Evolutionary conservation across 2,888 invertebrate genomes (phyloP).

Genomic region (Thysanoteuthis rhombus): DNA sequence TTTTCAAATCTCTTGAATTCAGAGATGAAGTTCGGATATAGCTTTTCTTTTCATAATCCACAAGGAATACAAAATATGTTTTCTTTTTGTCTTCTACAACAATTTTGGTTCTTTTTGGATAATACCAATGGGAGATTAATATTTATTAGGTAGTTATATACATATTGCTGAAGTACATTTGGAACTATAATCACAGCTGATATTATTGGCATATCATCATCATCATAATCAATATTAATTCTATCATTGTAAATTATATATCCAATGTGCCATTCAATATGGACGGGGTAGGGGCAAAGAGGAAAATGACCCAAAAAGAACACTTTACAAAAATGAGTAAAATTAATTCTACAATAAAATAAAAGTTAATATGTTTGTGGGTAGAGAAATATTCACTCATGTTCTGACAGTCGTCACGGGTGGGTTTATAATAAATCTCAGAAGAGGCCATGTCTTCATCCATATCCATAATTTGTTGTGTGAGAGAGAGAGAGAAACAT

Average conservation of each 20-base stretch:
- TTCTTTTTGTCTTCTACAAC: not conserved
- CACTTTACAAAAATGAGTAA: not conserved
- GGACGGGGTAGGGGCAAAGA: not conserved
- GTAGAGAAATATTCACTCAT: not conserved
- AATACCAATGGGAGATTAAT: not conserved
- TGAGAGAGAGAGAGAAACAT: not conserved
- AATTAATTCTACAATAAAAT: not conserved
- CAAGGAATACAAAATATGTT: not conserved
- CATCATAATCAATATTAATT: not conserved
- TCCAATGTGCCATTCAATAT: not conserved
- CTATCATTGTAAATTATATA: not conserved
- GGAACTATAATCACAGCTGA: conserved; percentile 12
- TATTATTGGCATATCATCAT: not conserved
- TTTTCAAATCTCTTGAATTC: not conserved
- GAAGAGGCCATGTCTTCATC: not conserved
- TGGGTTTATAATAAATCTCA: not conserved
- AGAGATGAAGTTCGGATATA: not conserved
- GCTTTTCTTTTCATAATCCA: not conserved
- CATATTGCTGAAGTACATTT: not conserved
- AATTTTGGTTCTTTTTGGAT: not conserved
- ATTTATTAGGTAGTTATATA: not conserved
- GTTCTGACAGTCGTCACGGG: conserved; percentile 12
- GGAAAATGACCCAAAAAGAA: not conserved
- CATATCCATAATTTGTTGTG: not conserved
- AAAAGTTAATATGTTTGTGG: not conserved